These are phyloP conservation scores for Drosophila affinis DNA, from an alignment of 2,888 invertebrate genomes.

Conservation along the genomic window DNA sequence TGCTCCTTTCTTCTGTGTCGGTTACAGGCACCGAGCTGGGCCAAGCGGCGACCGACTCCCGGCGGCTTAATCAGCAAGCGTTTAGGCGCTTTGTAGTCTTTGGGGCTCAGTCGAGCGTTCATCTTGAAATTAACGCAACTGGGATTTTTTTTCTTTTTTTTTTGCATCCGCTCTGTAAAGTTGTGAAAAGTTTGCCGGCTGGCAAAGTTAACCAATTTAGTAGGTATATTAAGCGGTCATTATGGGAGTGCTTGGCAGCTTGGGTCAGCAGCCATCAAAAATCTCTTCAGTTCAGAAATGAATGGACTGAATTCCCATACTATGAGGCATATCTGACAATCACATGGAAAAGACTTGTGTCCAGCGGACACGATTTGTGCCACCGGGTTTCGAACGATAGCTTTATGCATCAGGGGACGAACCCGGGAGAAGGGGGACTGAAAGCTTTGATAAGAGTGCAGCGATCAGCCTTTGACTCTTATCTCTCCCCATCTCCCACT, in stretches of 20 bases:
- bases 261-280: background rate
- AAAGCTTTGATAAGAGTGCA: no score
- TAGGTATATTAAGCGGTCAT: constrained; percentile 61
- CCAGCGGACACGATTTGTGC: no score
- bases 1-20: constrained; percentile 21
- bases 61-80: constrained; percentile 66
- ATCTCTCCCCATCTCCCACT: no score
- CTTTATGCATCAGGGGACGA: no score
- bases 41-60: constrained; percentile 42
- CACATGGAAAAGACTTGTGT: no score
- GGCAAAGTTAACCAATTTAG: constrained; percentile 73
- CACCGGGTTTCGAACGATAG: no score
- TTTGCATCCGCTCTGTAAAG: constrained; percentile 48
- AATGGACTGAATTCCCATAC: background rate
- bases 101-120: constrained; percentile 51
- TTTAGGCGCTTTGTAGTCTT: constrained; percentile 57
- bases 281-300: background rate
- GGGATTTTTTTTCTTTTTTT: constrained; percentile 20
- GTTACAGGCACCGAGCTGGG: background rate
- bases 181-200: constrained; percentile 66
- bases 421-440: no score
- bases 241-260: constrained; percentile 46
- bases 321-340: background rate
- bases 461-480: no score
- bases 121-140: constrained; percentile 67